Conservation (phyloP, 2,797 vertebrate genomes). For the Oryzias sinensis region DNA sequence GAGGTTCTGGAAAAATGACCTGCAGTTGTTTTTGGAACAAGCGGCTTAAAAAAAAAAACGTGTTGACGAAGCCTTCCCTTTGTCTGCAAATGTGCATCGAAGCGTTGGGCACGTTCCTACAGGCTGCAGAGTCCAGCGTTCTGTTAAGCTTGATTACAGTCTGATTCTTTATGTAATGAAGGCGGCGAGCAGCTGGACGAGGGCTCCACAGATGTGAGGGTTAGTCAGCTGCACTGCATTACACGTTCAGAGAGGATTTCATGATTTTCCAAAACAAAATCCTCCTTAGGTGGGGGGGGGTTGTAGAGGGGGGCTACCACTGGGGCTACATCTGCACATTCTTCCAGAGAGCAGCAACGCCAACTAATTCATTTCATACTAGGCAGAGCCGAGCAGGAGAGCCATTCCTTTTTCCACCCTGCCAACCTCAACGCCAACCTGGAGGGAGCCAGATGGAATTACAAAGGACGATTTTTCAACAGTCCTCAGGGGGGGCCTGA, state of each 20-base stretch:
- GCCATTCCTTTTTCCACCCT: slow-evolving; percentile 41
- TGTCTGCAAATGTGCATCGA: too few species aligned
- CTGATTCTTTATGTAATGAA: too few species aligned
- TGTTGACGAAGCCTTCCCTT: too few species aligned
- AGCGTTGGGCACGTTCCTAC: too few species aligned
- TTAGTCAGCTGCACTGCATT: slow-evolving; percentile 9
- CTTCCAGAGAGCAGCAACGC: slow-evolving; percentile 48
- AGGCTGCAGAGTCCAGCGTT: too few species aligned
- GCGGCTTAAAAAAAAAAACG: too few species aligned
- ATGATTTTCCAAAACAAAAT: slow-evolving; percentile 57
- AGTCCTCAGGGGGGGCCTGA: slow-evolving; percentile 35
- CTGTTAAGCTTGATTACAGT: too few species aligned
- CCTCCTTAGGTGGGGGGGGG: slow-evolving; percentile 16
- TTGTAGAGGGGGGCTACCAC: slow-evolving; percentile 44
- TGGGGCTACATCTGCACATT: slow-evolving; percentile 66
- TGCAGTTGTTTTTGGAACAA: too few species aligned
- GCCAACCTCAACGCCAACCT: slow-evolving; percentile 43
- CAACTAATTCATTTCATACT: slow-evolving; percentile 60
- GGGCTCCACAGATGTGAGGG: slow-evolving; percentile 35
- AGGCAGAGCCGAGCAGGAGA: slow-evolving; percentile 51
- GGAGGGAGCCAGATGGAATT: slow-evolving; percentile 32
- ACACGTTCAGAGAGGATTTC: slow-evolving; percentile 50
- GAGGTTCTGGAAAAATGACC: too few species aligned
- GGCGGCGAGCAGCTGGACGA: slow-evolving; percentile 36
- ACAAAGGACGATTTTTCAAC: slow-evolving; percentile 30